Evolutionary conservation across 2,888 invertebrate genomes (phyloP).

Genomic region (Cremastinae sp.): DNA sequence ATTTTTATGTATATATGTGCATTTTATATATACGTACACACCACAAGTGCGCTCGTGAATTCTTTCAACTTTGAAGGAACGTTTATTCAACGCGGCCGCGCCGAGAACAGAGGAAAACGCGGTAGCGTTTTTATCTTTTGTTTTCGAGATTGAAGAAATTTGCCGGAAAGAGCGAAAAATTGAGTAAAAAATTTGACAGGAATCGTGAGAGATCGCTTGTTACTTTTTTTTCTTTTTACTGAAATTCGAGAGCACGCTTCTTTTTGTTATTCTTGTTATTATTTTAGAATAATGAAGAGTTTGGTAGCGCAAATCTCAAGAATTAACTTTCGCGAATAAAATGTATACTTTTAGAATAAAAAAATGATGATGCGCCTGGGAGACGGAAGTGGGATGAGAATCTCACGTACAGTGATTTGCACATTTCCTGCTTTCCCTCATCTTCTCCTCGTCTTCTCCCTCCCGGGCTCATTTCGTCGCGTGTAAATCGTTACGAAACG

Average conservation of each 20-base stretch:
- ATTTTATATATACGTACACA: too few relatives aligned
- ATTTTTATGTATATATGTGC: neutral
- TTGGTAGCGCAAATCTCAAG: neutral
- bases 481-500: conserved; percentile 50
- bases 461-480: conserved; percentile 37
- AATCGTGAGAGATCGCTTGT: too few relatives aligned
- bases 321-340: neutral
- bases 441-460: conserved; percentile 9
- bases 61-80: conserved; percentile 3
- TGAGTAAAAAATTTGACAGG: too few relatives aligned
- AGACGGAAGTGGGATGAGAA: conserved; percentile 47
- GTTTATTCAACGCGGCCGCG: conserved; percentile 14
- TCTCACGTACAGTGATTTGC: conserved; percentile 25
- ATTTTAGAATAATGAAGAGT: too few relatives aligned
- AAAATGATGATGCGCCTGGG: conserved; percentile 11
- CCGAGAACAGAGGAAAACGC: neutral
- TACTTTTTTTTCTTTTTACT: too few relatives aligned
- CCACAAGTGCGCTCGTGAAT: conserved; percentile 23
- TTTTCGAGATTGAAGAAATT: neutral
- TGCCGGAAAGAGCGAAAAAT: too few relatives aligned
- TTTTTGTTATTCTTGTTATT: too few relatives aligned
- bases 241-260: too few relatives aligned
- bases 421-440: conserved; percentile 56
- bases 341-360: neutral
- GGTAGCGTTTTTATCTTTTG: neutral